Base-by-base conservation (phyloP, 2,797 vertebrate genomes). In the Caiman crocodilus region DNA sequence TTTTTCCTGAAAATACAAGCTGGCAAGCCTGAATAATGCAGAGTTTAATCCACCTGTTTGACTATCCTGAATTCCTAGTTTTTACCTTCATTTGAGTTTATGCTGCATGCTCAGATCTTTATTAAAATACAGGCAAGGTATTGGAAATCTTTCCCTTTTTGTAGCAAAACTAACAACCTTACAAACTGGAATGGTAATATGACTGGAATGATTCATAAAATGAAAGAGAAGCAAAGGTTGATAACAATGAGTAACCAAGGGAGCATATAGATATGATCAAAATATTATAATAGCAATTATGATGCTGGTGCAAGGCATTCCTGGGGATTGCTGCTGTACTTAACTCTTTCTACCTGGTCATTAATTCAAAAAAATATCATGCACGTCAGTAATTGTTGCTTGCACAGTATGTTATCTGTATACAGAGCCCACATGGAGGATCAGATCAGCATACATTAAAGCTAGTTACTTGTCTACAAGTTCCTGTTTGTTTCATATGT, bases 201-300 rank as follows among this genome's bases (percentile, higher is more conserved):
- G 92, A 95, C 94, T 87, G 82, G n/a, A 77, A 91, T 18, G 89
- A 94, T 93, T 92, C 90, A 88, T 96, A 94, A 96, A 96, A 95
- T 85, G 84, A 87, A 86, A 92, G 86, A 96, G 89, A 97, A 94
- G 94, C 90, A 96, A 94, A 96, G 87, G 84, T 75, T 94, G 92
- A 95, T 92, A 93, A 73, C 88, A 80, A 60, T 5, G 82, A 91
- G 85, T 91, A 96, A 95, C 94, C 79, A 94, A 95, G 95, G 88
- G 82, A 93, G 95, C 92, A 96, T 87, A 94, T 87, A 93, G 87
- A 96, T 95, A 88, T 90, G 85, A 92, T 96, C 93, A 92, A 84
- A 96, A 90, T 87, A 92, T 95, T 94, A 84, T 84, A 92, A 87
- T 82, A 93, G 92, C 93, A 95, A 97, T 96, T 96, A 96, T 82